Evolutionary conservation across 2,888 invertebrate genomes (phyloP).

Genomic region (Nesidiocoris tenuis): DNA sequence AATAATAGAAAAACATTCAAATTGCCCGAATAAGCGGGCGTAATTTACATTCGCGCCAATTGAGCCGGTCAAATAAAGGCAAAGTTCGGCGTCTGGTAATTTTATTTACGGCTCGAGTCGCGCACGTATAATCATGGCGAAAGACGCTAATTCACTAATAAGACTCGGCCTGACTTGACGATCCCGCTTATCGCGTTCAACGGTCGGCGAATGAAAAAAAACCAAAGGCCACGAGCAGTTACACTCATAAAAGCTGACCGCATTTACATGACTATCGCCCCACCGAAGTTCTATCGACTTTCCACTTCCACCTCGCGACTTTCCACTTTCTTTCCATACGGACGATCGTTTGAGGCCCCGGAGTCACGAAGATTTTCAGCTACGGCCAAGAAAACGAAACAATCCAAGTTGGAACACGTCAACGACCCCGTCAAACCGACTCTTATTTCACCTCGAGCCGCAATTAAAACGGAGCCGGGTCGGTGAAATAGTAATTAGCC

Average conservation of each 20-base stretch:
- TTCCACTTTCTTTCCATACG: not conserved
- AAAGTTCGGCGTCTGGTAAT: not conserved
- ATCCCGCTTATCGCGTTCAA: not conserved
- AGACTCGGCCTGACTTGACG: not conserved
- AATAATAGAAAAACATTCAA: too few relatives aligned
- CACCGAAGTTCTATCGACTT: not conserved
- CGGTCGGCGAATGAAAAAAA: not conserved
- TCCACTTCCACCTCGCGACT: not conserved
- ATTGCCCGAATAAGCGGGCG: too few relatives aligned
- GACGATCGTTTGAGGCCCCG: not conserved
- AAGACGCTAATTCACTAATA: not conserved
- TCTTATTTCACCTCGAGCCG: too few relatives aligned
- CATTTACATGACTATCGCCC: conserved; percentile 26
- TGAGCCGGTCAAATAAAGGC: too few relatives aligned
- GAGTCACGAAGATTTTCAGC: not conserved
- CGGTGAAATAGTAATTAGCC: too few relatives aligned
- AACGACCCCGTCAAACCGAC: too few relatives aligned
- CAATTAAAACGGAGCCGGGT: too few relatives aligned
- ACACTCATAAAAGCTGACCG: conserved; percentile 23
- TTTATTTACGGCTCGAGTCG: too few relatives aligned
- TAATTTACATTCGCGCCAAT: too few relatives aligned
- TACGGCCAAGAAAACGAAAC: not conserved
- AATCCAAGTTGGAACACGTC: not conserved
- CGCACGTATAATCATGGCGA: not conserved
- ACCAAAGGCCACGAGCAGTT: conserved; percentile 11